These are phyloP conservation scores for Rotaria socialis DNA, from an alignment of 2,888 invertebrate species.

Conservation along the genomic window DNA sequence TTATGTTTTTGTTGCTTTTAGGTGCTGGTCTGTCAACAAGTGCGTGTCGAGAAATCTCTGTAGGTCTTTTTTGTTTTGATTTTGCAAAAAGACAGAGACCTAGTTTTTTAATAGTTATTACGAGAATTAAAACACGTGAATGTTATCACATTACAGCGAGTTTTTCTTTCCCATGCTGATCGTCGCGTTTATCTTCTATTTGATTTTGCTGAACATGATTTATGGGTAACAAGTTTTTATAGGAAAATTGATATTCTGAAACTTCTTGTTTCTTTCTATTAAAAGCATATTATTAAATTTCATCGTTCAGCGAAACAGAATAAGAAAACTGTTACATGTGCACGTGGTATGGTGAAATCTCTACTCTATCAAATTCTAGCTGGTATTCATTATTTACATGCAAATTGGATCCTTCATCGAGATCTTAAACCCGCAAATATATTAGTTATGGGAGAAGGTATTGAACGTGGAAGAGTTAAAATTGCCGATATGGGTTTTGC, in stretches of 20 bases:
- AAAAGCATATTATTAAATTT: constrained; percentile 90
- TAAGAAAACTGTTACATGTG: constrained; percentile 89
- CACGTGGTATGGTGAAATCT: constrained; percentile 80
- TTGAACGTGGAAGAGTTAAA: constrained; percentile 89
- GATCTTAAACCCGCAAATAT: constrained; percentile 99
- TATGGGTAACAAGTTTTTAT: constrained; percentile 70
- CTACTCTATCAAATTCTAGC: constrained; percentile 93
- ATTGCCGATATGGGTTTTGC: constrained; percentile 99
- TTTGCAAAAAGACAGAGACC: neutral
- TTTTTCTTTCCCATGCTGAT: constrained; percentile 90
- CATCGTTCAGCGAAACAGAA: constrained; percentile 94
- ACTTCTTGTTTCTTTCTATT: constrained; percentile 44
- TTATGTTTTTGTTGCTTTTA: neutral
- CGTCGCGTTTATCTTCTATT: constrained; percentile 93
- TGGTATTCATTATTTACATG: constrained; percentile 96
- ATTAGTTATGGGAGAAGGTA: constrained; percentile 96
- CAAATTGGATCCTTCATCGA: constrained; percentile 96
- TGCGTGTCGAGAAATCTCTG: constrained; percentile 94
- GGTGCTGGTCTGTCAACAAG: constrained; percentile 92
- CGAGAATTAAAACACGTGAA: constrained; percentile 92
- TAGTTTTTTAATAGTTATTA: constrained; percentile 67
- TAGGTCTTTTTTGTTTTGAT: constrained; percentile 56
- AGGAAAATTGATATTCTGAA: neutral
- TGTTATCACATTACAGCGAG: constrained; percentile 89
- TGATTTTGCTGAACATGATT: constrained; percentile 97